A percentile compares a stretch with the other conserved stretches of the same genome.
phyloP scores from a whole-genome alignment of 2,888 invertebrate genomes.

The Meliscaeva auricollis region DNA sequence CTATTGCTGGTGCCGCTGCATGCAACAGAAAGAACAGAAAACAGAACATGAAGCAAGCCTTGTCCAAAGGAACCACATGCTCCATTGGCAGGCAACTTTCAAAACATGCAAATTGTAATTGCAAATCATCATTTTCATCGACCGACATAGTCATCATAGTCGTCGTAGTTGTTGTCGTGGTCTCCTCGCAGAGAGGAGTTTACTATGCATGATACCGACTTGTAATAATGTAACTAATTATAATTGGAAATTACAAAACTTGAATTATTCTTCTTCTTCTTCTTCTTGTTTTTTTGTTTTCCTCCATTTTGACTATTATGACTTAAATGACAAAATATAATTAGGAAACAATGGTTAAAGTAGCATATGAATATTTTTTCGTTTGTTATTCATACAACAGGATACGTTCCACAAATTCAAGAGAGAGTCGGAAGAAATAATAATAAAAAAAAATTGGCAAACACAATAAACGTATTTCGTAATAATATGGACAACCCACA shows the following conservation, averaged over 20 bases:
- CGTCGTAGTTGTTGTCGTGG: not conserved
- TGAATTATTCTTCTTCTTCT: slow-evolving; percentile 29
- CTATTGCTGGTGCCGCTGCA: slow-evolving; percentile 31
- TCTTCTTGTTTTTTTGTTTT: not conserved
- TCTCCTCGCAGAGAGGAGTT: not conserved
- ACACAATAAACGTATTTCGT: slow-evolving; percentile 47
- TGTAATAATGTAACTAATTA: slow-evolving; percentile 49
- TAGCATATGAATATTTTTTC: slow-evolving; percentile 18
- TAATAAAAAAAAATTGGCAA: not conserved
- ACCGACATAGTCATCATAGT: not conserved
- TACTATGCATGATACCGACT: slow-evolving; percentile 31
- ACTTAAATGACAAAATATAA: slow-evolving; percentile 61
- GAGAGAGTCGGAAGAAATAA: not conserved
- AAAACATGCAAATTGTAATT: slow-evolving; percentile 72
- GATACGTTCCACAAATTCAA: slow-evolving; percentile 32
- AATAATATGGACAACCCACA: slow-evolving; percentile 61
- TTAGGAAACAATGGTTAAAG: slow-evolving; percentile 53
- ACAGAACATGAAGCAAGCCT: slow-evolving; percentile 16
- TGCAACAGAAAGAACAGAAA: slow-evolving; percentile 51
- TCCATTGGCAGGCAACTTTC: slow-evolving; percentile 28
- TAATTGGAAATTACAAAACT: slow-evolving; percentile 56
- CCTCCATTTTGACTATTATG: not conserved
- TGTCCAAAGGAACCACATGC: slow-evolving; percentile 38
- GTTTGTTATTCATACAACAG: not conserved
- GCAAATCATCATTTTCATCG: slow-evolving; percentile 33